These are phyloP conservation scores for Heptranchias perlo DNA, from an alignment of 2,113 vertebrate genomes.

Conservation along the genomic window DNA sequence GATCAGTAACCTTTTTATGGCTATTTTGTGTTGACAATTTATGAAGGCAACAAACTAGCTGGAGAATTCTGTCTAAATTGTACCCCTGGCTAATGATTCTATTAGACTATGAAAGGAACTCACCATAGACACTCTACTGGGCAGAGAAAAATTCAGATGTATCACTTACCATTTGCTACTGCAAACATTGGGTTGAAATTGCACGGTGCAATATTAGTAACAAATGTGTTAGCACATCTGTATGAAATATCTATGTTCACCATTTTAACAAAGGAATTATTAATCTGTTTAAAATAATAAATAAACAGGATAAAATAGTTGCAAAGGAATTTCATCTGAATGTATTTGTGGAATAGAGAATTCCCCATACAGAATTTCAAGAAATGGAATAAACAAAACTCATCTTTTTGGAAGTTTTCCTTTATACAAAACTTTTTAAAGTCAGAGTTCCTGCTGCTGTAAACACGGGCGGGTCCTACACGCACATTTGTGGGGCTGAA, in stretches of 20 bases:
- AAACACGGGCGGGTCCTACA: neutral
- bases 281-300: neutral
- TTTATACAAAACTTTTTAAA: neutral
- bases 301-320: neutral
- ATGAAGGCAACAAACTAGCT: conserved; percentile 9
- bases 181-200: neutral
- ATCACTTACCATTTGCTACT: neutral
- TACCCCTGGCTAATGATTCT: conserved; percentile 15
- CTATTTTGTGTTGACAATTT: conserved; percentile 20
- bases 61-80: neutral
- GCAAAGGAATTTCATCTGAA: neutral
- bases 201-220: neutral
- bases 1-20: conserved; percentile 26
- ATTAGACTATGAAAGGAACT: conserved; percentile 30
- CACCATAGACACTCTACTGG: neutral
- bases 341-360: neutral
- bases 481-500: neutral
- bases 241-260: neutral
- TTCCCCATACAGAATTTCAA: neutral
- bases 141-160: conserved; percentile 14
- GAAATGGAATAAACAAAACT: neutral
- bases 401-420: neutral
- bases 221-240: neutral
- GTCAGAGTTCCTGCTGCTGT: neutral
- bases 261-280: neutral